phyloP scores from a whole-genome alignment of 1,140 invertebrate species.

The Drosophila pectinifera region DNA sequence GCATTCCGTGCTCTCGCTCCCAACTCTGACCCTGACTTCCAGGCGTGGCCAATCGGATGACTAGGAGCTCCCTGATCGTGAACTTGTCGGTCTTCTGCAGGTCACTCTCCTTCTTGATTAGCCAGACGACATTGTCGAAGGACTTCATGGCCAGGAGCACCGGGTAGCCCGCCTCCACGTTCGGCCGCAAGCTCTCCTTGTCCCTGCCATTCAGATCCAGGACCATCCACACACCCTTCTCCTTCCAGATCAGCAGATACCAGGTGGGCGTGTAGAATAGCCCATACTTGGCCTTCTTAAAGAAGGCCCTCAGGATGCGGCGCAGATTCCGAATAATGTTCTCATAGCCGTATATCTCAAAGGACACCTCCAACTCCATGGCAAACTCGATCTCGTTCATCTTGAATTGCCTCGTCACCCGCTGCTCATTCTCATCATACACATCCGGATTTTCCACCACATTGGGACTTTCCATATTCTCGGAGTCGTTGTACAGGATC shows the following conservation, averaged over 20 bases:
- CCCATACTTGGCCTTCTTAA: conserved; percentile 41
- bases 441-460: conserved; percentile 24
- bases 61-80: conserved; percentile 55
- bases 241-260: conserved; percentile 72
- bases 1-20: conserved; percentile 64
- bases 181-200: conserved; percentile 29
- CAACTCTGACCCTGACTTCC: conserved; percentile 41
- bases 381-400: conserved; percentile 69
- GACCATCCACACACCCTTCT: conserved; percentile 68
- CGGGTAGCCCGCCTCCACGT: conserved; percentile 41
- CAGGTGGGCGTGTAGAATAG: conserved; percentile 53
- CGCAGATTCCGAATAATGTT: conserved; percentile 39
- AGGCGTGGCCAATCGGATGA: conserved; percentile 58
- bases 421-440: conserved; percentile 61
- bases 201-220: conserved; percentile 65
- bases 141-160: conserved; percentile 52
- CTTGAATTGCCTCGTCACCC: conserved; percentile 61
- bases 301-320: conserved; percentile 43
- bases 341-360: conserved; percentile 43
- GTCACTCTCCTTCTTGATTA: conserved; percentile 60
- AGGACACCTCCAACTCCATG: conserved; percentile 58
- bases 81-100: conserved; percentile 45
- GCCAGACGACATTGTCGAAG: conserved; percentile 64
- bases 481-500: conserved; percentile 58
- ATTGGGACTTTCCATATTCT: conserved; percentile 51